Conservation (phyloP, 1,140 invertebrate genomes). For the Anastrepha ludens region DNA sequence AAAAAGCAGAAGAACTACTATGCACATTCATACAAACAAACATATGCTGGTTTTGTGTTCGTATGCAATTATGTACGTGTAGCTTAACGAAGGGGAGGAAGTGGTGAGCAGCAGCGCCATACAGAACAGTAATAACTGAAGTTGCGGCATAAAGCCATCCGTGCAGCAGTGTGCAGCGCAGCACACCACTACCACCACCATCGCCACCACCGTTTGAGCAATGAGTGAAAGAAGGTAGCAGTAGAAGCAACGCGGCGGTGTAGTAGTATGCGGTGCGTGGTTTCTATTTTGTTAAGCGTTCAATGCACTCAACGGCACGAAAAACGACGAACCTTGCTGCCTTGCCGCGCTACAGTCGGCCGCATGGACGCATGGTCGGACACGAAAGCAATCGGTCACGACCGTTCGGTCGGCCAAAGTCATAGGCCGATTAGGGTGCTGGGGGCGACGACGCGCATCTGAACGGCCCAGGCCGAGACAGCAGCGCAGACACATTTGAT, state of each 20-base stretch:
- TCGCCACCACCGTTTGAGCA: background rate
- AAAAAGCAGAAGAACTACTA: conserved; percentile 9
- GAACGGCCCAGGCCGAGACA: conserved; percentile 36
- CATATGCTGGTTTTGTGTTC: background rate
- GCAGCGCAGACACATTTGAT: conserved; percentile 49
- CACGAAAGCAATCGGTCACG: conserved; percentile 8
- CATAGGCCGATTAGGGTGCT: background rate
- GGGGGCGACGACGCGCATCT: background rate
- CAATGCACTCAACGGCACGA: conserved; percentile 46
- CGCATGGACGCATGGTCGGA: background rate
- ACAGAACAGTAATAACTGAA: conserved; percentile 42
- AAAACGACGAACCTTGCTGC: conserved; percentile 24
- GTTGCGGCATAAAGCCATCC: background rate
- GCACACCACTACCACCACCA: background rate
- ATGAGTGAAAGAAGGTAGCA: background rate
- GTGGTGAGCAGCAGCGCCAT: background rate
- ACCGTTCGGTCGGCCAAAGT: background rate
- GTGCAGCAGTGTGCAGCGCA: conserved; percentile 20
- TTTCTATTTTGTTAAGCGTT: conserved; percentile 56
- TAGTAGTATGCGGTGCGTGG: conserved; percentile 40
- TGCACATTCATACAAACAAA: background rate
- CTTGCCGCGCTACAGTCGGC: conserved; percentile 9
- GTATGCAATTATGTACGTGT: background rate
- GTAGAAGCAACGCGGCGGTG: background rate
- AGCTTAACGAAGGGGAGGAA: background rate